Conservation (phyloP, 2,888 invertebrate species). For the Caprella mutica region DNA sequence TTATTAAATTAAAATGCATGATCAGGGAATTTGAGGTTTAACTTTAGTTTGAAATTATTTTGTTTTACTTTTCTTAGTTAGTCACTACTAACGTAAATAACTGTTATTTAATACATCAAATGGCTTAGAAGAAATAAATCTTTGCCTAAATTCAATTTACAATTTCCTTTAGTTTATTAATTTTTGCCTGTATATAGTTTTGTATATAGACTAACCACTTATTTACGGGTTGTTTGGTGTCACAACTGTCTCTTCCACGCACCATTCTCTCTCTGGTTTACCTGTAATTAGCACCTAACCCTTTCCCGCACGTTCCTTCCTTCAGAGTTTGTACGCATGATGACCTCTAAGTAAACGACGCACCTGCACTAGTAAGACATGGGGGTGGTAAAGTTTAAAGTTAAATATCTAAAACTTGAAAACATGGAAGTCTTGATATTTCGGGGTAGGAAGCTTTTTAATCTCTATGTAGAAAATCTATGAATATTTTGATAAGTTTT, state of each 20-base stretch:
- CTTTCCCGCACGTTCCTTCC: slow-evolving; percentile 38
- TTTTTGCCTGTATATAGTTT: slow-evolving; percentile 1
- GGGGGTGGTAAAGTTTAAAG: background rate
- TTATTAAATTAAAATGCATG: too few relatives aligned
- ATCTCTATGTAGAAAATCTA: background rate
- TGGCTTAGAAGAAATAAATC: background rate
- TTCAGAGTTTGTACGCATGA: slow-evolving; percentile 96
- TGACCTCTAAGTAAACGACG: slow-evolving; percentile 85
- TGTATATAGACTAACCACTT: background rate
- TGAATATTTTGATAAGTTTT: background rate
- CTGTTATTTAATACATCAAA: background rate
- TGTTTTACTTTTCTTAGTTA: too few relatives aligned
- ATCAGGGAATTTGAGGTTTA: too few relatives aligned
- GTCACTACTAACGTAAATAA: too few relatives aligned
- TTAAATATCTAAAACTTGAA: background rate
- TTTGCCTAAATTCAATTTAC: background rate
- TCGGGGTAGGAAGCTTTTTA: too few relatives aligned
- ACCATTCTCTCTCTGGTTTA: background rate
- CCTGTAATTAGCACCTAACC: background rate
- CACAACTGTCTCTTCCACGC: background rate
- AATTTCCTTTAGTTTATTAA: background rate
- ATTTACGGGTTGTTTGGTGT: background rate
- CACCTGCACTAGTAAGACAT: slow-evolving; percentile 26
- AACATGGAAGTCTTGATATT: too few relatives aligned
- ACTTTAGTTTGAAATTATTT: too few relatives aligned